These are phyloP conservation scores for Loris lydekkerianus DNA, from an alignment of 2,797 vertebrate genomes.

Conservation along the genomic window DNA sequence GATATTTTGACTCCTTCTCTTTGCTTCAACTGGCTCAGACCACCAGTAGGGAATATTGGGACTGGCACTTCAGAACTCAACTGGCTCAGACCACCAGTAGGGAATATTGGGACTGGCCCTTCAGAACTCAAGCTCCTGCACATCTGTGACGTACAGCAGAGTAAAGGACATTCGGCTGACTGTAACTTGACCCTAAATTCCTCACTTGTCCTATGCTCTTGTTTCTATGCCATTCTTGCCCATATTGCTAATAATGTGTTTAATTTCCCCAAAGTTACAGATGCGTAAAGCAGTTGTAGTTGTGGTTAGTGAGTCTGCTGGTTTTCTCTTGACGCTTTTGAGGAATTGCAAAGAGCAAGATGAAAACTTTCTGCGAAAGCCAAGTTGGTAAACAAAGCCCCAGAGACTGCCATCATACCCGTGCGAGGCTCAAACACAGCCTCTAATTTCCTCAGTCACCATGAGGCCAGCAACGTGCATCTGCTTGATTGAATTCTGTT, in stretches of 20 bases:
- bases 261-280: slow-evolving; percentile 79
- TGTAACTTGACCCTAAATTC: background rate
- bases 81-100: background rate
- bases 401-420: slow-evolving; percentile 58
- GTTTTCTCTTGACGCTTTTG: slow-evolving; percentile 83
- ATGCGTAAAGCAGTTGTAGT: slow-evolving; percentile 82
- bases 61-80: background rate
- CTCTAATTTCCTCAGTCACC: background rate
- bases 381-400: slow-evolving; percentile 9
- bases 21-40: background rate
- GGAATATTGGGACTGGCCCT: background rate
- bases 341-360: slow-evolving; percentile 77
- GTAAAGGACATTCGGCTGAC: background rate
- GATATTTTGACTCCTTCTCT: background rate
- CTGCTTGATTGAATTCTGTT: slow-evolving; percentile 19
- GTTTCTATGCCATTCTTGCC: slow-evolving; percentile 67
- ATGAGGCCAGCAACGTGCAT: slow-evolving; percentile 3
- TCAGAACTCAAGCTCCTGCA: background rate
- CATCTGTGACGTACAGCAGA: background rate
- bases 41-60: background rate
- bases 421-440: slow-evolving; percentile 16
- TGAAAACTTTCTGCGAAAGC: slow-evolving; percentile 60
- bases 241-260: slow-evolving; percentile 64
- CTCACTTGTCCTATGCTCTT: background rate
- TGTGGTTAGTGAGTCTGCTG: slow-evolving; percentile 85